Conservation (phyloP, 1,140 invertebrate species). For the Chelonus insularis region DNA sequence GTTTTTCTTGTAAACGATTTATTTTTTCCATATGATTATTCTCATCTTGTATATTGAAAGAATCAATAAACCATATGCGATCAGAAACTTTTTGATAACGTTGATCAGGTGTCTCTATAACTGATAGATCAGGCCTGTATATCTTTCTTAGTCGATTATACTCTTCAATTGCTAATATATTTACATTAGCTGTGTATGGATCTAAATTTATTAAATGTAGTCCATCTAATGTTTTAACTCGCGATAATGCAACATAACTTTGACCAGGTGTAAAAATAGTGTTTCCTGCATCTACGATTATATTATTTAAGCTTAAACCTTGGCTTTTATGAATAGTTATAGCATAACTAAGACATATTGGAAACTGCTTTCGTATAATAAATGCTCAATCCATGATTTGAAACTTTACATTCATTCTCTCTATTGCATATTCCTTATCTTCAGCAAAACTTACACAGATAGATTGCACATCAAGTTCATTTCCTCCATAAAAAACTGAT, state of each 20-base stretch:
- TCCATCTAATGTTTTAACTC: slow-evolving; percentile 33
- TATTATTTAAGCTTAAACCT: no score
- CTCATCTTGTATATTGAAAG: no score
- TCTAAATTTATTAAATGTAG: slow-evolving; percentile 33
- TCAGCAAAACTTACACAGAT: not conserved
- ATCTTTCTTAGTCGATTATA: no score
- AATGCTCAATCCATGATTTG: slow-evolving; percentile 39
- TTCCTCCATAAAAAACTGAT: not conserved
- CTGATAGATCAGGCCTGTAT: no score
- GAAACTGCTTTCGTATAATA: no score
- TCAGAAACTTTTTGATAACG: no score
- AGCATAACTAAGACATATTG: slow-evolving; percentile 44
- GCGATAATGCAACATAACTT: slow-evolving; percentile 39
- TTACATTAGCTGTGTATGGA: slow-evolving; percentile 7
- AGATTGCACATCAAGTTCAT: not conserved
- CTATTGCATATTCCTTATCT: slow-evolving; percentile 28
- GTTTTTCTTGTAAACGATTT: no score
- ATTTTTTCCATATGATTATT: no score
- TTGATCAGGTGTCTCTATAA: no score
- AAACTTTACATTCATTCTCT: slow-evolving; percentile 39
- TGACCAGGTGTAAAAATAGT: slow-evolving; percentile 42
- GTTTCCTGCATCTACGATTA: slow-evolving; percentile 42
- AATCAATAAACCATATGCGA: no score
- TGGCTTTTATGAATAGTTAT: slow-evolving; percentile 52
- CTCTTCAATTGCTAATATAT: slow-evolving; percentile 18